Evolutionary conservation across 2,113 vertebrate genomes (phyloP).

Genomic region (Clarias gariepinus): DNA sequence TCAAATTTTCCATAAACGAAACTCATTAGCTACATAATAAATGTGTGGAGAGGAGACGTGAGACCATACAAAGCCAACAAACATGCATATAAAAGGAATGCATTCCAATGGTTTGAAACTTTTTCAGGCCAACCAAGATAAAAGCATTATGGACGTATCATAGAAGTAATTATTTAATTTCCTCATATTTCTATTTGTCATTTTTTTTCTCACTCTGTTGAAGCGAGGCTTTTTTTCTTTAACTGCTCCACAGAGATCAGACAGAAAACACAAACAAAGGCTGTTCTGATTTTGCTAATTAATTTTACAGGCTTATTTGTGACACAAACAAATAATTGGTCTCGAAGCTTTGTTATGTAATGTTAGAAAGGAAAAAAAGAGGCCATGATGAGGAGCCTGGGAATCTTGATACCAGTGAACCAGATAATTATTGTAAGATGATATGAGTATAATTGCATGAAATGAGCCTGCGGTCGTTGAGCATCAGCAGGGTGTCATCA

Average conservation of each 20-base stretch:
- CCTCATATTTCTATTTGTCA: conserved; percentile 6
- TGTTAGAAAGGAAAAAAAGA: conserved; percentile 6
- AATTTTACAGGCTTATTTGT: conserved; percentile 57
- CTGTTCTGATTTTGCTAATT: conserved; percentile 58
- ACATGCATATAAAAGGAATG: neutral
- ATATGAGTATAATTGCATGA: conserved; percentile 35
- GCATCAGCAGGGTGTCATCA: conserved; percentile 1
- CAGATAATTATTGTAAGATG: conserved; percentile 36
- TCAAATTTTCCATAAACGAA: neutral
- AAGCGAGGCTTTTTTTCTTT: conserved; percentile 39
- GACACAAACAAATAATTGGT: conserved; percentile 51
- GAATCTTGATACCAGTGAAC: conserved; percentile 34
- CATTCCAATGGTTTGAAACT: neutral
- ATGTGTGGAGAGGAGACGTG: neutral
- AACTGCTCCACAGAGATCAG: conserved; percentile 45
- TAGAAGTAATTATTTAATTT: conserved; percentile 28
- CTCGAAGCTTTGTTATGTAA: conserved; percentile 50
- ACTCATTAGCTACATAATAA: neutral
- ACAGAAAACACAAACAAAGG: conserved; percentile 49
- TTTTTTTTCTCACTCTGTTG: neutral
- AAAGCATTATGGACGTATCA: neutral
- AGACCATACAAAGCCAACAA: neutral
- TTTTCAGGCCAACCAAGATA: neutral
- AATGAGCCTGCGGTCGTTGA: conserved; percentile 8
- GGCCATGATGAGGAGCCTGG: conserved; percentile 15